These are phyloP conservation scores for Xyliphius kryptos DNA, from an alignment of 2,113 vertebrate genomes.

Conservation along the genomic window DNA sequence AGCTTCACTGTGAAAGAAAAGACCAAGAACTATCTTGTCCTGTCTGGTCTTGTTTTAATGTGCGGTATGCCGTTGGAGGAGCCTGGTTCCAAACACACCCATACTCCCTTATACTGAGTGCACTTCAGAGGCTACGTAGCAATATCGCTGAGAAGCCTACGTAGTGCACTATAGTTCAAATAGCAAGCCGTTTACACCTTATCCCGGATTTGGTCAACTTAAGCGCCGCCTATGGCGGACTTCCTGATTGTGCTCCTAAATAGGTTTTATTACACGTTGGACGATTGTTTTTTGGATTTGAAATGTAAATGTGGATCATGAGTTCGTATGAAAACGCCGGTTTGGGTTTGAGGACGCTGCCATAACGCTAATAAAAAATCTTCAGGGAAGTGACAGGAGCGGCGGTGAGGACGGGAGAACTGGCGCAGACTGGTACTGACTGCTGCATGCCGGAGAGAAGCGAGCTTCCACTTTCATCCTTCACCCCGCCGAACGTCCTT, in stretches of 20 bases:
- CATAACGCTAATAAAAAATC: no score
- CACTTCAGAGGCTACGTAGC: not conserved
- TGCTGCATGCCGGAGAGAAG: no score
- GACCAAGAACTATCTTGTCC: not conserved
- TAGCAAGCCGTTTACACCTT: not conserved
- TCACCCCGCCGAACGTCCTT: no score
- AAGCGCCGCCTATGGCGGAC: constrained; percentile 31
- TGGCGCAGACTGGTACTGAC: no score
- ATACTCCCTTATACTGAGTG: not conserved
- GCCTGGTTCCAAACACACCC: not conserved
- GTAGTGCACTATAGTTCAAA: not conserved
- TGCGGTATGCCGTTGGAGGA: not conserved
- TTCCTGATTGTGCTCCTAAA: constrained; percentile 29
- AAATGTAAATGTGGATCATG: no score
- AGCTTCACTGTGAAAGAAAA: not conserved
- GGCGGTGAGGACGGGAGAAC: no score
- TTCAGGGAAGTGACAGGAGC: no score
- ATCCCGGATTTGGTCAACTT: constrained; percentile 28
- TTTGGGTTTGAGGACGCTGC: no score
- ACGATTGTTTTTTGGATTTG: not conserved
- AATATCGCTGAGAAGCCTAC: no score
- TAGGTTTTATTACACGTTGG: not conserved
- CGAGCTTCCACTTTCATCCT: no score
- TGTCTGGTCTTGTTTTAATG: not conserved
- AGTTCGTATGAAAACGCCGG: no score